Conservation (phyloP, 1,140 invertebrate species). For the Caenorhabditis inopinata region DNA sequence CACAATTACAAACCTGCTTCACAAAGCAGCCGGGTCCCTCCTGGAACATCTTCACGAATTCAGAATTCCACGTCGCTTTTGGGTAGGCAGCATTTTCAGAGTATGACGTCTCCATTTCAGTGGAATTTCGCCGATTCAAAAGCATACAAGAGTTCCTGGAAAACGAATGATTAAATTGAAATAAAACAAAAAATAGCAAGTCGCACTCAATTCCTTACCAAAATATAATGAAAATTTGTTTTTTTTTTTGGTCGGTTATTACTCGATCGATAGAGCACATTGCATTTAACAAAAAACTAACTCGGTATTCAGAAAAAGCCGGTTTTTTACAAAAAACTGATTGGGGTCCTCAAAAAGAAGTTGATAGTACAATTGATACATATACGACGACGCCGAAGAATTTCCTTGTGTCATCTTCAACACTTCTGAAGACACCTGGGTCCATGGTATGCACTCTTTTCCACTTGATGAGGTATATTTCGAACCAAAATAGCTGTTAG, state of each 20-base stretch:
- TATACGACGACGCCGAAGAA: neutral
- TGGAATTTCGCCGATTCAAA: neutral
- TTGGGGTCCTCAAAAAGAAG: neutral
- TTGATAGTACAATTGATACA: neutral
- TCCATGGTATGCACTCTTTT: neutral
- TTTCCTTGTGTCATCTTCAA: neutral
- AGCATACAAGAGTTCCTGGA: conserved; percentile 2
- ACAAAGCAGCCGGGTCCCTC: neutral
- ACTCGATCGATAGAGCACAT: no score
- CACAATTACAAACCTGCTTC: neutral
- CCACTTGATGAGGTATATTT: neutral
- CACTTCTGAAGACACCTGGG: neutral
- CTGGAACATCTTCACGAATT: conserved; percentile 2
- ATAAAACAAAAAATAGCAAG: no score
- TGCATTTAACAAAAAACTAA: neutral
- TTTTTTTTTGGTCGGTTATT: no score
- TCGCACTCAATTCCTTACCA: no score
- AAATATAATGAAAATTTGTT: no score
- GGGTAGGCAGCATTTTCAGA: neutral
- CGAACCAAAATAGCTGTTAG: neutral
- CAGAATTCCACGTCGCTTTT: neutral
- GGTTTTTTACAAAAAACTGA: neutral
- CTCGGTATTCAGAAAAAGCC: neutral
- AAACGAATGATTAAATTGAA: no score
- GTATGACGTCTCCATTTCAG: neutral